Base-by-base conservation (phyloP, 2,888 invertebrate species). In the Anthrax anthrax region DNA sequence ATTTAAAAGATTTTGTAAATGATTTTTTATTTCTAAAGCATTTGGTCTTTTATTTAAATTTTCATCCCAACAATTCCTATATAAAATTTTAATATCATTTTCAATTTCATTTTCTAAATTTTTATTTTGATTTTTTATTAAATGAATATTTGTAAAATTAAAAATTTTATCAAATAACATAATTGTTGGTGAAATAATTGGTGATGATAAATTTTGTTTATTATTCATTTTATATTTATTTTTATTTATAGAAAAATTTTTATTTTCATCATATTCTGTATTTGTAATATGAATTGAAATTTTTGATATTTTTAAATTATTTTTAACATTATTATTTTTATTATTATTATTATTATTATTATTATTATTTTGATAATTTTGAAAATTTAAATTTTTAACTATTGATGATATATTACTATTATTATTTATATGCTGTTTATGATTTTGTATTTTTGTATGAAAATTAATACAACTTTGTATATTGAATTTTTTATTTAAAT, bases 61-160 rank as follows among this genome's bases (percentile, higher is more conserved):
- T 8, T 14, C 13, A 13, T 45, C 17, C 45, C 45, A 45, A 34
- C 45, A 45, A 1, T 9, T 36, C 36, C 16, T 40, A 18, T 45
- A 45, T 13, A 45, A 16, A 10, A 40, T 36, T 23, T 40, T 18
- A 12, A 34, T 40, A 9, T 34, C 19, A n/a, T 45, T 18, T 13
- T 45, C 45, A n/a, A 19, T 32, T 32, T 32, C 39, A 34, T 29
- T 17, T n/a, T 29, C 18, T 14, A 39, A 29, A 17, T 37, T 32
- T 9, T 44, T 17, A n/a, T 39, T 44, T 4, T 23, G 18, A 29
- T 27, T 44, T 10, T 13, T 13, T 38, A 17, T 29, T 16, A 29
- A 44, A 44, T n/a, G n/a, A 29, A 44, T 29, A 29, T 18, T 37
- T 38, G 38, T 44, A 18, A 44, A 44, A 29, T 8, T 13, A n/a